Conservation (phyloP, 2,113 vertebrate species). For the Cepphus grylle region DNA sequence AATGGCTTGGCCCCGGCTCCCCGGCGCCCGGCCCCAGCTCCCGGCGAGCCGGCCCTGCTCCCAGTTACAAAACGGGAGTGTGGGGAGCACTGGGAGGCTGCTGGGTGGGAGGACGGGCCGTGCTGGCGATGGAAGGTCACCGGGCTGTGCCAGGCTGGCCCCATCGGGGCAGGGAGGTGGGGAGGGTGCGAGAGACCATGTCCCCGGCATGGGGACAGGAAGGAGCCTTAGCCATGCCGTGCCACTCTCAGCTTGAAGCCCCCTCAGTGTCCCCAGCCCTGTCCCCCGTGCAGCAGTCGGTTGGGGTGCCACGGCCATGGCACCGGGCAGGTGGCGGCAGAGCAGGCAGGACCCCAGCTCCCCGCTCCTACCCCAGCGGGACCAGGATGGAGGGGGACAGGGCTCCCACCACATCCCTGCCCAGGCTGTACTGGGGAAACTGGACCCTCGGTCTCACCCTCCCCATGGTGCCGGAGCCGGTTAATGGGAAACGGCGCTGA, state of each 20-base stretch:
- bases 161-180: accelerated
- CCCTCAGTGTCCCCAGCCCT: not conserved
- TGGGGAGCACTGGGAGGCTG: not conserved
- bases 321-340: accelerated
- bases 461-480: not conserved
- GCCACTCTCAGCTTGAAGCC: not conserved
- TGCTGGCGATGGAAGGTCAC: not conserved
- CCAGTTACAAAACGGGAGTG: not conserved
- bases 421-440: not conserved
- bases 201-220: accelerated
- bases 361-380: accelerated
- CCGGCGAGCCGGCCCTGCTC: not conserved
- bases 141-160: not conserved
- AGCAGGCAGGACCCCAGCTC: not conserved
- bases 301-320: not conserved
- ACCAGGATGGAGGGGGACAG: not conserved
- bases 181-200: not conserved
- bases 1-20: slow-evolving; percentile 25
- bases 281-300: not conserved
- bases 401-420: not conserved
- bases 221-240: not conserved
- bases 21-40: not conserved
- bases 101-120: accelerated
- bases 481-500: slow-evolving; percentile 12
- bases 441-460: not conserved